A percentile compares a stretch with the other conserved stretches of the same genome.
These are phyloP conservation scores for Poecilia picta DNA, from an alignment of 2,797 vertebrate species.

Conservation along the genomic window DNA sequence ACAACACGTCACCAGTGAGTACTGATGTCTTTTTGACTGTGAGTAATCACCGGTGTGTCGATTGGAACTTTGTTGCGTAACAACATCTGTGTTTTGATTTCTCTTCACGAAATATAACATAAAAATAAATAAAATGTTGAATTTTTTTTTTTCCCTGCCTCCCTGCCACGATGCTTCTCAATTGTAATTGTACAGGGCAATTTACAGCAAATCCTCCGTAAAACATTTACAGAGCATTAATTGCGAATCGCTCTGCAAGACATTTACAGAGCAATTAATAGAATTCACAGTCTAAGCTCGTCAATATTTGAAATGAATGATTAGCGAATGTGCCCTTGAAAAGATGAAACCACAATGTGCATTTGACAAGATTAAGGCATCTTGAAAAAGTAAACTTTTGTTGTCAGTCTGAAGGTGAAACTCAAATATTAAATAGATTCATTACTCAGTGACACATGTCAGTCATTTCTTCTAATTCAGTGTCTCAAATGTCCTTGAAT, in stretches of 20 bases:
- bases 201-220: neutral
- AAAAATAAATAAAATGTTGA: neutral
- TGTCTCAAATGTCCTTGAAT: neutral
- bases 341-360: neutral
- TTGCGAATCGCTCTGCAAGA: too few relatives aligned
- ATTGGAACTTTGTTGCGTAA: neutral
- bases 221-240: neutral
- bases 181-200: too few relatives aligned
- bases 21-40: fast-evolving
- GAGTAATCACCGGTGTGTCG: neutral
- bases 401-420: neutral
- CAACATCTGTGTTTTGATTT: neutral
- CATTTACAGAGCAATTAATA: neutral
- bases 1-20: constrained; percentile 99
- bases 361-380: neutral
- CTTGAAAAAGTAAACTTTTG: neutral
- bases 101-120: neutral
- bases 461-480: neutral
- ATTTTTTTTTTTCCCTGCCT: neutral
- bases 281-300: neutral
- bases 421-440: neutral
- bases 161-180: neutral
- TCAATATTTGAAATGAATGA: neutral
- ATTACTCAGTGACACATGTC: neutral
- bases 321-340: neutral